Percentiles rank a stretch among this genome's conserved stretches.
phyloP scores from a whole-genome alignment of 2,888 invertebrate species.

The Drosophila conformis region DNA sequence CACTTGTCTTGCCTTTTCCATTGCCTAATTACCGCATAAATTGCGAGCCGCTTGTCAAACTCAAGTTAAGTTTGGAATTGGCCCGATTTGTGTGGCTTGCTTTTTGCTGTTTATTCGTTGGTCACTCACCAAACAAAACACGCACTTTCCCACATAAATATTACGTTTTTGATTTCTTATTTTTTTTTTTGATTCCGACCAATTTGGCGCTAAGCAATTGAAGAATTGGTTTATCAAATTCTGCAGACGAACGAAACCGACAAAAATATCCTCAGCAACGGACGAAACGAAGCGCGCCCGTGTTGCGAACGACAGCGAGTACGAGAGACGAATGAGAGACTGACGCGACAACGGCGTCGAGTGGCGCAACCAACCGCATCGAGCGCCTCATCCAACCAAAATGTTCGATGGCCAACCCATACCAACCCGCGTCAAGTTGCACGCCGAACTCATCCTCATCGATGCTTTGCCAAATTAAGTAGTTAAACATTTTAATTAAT shows the following conservation, averaged over 20 bases:
- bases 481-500: background rate
- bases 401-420: conserved; percentile 24
- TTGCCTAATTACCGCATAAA: conserved; percentile 49
- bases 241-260: conserved; percentile 40
- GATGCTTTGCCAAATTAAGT: background rate
- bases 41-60: conserved; percentile 10
- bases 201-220: conserved; percentile 20
- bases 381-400: conserved; percentile 16
- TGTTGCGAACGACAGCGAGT: conserved; percentile 45
- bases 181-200: background rate
- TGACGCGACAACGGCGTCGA: conserved; percentile 19
- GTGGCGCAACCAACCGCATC: conserved; percentile 41
- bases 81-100: background rate
- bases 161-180: background rate
- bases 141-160: conserved; percentile 3
- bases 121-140: background rate
- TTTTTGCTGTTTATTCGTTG: conserved; percentile 3
- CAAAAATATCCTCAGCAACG: conserved; percentile 32
- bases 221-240: conserved; percentile 24
- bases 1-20: conserved; percentile 21
- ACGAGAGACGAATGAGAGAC: conserved; percentile 55
- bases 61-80: conserved; percentile 9
- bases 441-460: conserved; percentile 9
- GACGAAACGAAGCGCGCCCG: conserved; percentile 31
- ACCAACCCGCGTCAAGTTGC: conserved; percentile 11